Percentiles rank a stretch among this genome's conserved stretches.
Evolutionary conservation across 2,113 vertebrate species (phyloP).

Genomic region (Brachyhypopomus occidentalis): DNA sequence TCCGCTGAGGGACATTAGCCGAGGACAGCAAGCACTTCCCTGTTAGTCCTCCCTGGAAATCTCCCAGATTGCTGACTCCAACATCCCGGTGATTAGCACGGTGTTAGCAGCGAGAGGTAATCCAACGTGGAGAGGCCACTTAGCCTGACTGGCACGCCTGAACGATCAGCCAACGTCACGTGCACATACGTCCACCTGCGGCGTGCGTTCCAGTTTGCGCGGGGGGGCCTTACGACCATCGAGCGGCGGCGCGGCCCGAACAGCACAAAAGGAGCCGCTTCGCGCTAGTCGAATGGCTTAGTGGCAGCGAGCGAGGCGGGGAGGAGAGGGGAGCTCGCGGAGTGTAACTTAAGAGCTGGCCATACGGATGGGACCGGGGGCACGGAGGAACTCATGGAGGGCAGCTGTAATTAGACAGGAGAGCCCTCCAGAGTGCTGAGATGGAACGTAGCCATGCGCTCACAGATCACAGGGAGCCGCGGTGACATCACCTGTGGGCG

Average conservation of each 20-base stretch:
- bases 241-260: too few species aligned
- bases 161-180: neutral
- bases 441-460: conserved; percentile 56
- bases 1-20: conserved; percentile 1
- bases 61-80: conserved; percentile 38
- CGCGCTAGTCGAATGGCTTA: neutral
- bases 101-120: conserved; percentile 60
- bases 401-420: conserved; percentile 73
- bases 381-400: conserved; percentile 66
- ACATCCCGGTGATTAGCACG: conserved; percentile 52
- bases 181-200: conserved; percentile 21
- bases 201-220: conserved; percentile 14
- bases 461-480: conserved; percentile 42
- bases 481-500: conserved; percentile 48
- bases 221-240: too few species aligned
- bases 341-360: conserved; percentile 74
- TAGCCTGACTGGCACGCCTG: conserved; percentile 12
- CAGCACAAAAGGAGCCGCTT: too few species aligned
- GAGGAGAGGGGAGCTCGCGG: conserved; percentile 64
- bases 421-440: conserved; percentile 67
- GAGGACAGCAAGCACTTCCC: conserved; percentile 40
- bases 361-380: conserved; percentile 69
- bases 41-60: conserved; percentile 51
- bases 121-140: conserved; percentile 64
- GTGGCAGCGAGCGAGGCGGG: conserved; percentile 34